phyloP scores from a whole-genome alignment of 2,797 vertebrate species.

The Trichosurus vulpecula region DNA sequence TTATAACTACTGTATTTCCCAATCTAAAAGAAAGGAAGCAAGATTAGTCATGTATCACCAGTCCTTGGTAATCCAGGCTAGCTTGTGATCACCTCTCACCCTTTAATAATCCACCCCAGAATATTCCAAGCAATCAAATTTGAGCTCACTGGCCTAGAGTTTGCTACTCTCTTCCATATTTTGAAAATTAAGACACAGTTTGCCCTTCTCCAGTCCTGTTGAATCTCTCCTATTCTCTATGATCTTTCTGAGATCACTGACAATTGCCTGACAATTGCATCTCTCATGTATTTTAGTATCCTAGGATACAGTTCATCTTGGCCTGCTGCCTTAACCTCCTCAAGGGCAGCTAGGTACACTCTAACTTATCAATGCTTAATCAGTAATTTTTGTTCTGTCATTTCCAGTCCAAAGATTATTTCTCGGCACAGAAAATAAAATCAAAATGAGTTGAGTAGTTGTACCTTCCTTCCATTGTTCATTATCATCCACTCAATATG shows the following conservation, averaged over 20 bases:
- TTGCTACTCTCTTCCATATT: background rate
- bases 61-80: background rate
- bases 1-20: background rate
- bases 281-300: background rate
- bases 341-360: background rate
- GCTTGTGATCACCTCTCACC: background rate
- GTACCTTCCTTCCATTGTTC: background rate
- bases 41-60: background rate
- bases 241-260: background rate
- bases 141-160: background rate
- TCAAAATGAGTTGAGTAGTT: background rate
- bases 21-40: background rate
- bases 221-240: background rate
- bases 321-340: background rate
- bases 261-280: background rate
- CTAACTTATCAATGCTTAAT: background rate
- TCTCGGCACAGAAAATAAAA: background rate
- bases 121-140: background rate
- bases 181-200: background rate
- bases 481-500: background rate
- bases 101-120: background rate
- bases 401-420: background rate
- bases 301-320: background rate
- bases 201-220: background rate
- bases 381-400: background rate